Evolutionary conservation across 1,140 invertebrate species (phyloP), one percentile per base, ranked within the genome.

Genomic region (Aphelinus certus): DNA sequence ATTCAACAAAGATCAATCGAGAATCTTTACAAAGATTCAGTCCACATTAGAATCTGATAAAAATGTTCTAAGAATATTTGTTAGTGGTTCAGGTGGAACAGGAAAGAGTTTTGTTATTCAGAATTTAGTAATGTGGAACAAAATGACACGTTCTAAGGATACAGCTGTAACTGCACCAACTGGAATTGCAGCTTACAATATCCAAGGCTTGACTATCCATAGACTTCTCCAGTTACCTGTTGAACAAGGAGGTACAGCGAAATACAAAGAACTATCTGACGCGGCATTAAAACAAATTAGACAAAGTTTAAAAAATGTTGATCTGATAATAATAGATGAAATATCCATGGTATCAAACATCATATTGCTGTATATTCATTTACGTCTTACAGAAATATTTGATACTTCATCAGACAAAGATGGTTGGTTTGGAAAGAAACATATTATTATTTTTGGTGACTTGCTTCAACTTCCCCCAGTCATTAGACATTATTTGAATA

Each of bases 281-380:
- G 66, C 58, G 48, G 77, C 74, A 60, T 76, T 83, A 26, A 80
- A 82, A 79, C 57, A 68, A 61, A 47, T 83, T 26, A 51, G 81
- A 56, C 72, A 77, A 57, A 63, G 77, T 47, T 64, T 83, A n/a
- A 49, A 77, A 75, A 77, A 83, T 72, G 77, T 82, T 62, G 77
- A 68, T 64, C 75, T 83, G 63, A 79, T 84, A 55, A 82, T 83
- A 48, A 83, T 85, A 49, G 81, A 83, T 74, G 81, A 84, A 77
- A 75, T 83, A 61, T 83, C 81, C n/a, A 84, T 85, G 84, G 76
- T 85, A 71, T 84, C 83, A 57, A 85, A 83, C 71, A 43, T 84
- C 6, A 77, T 69, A 7, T 76, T 82, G 64, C 74, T 80, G 70
- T 83, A 80, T 55, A 81, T 82, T 56, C 66, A 81, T 73, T 75